Evolutionary conservation across 2,797 vertebrate species (phyloP).

Genomic region (Tangara arthus): DNA sequence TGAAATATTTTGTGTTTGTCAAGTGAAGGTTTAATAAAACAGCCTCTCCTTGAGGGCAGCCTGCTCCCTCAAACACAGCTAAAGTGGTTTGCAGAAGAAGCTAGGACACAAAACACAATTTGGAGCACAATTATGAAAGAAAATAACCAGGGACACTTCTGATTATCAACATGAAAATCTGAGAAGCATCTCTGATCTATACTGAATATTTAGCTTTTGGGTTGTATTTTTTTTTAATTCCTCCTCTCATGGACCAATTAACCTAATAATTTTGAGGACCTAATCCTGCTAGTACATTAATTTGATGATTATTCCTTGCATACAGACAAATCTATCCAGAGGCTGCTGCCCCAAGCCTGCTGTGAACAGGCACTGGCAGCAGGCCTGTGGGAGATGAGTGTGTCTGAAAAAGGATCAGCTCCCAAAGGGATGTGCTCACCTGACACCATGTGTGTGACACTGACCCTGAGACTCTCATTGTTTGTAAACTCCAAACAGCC

Average conservation of each 20-base stretch:
- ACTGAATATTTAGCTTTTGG: neutral
- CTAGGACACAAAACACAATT: neutral
- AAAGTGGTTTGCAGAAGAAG: neutral
- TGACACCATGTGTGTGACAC: accelerated
- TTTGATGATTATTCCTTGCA: neutral
- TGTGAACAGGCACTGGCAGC: neutral
- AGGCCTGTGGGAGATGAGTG: neutral
- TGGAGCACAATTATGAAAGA: neutral
- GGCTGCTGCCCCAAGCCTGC: neutral
- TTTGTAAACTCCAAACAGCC: neutral
- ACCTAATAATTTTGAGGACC: neutral
- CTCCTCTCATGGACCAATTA: neutral
- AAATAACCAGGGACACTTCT: neutral
- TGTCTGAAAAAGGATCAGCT: neutral
- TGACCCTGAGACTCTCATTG: neutral
- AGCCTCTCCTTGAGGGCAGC: neutral
- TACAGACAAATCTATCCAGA: neutral
- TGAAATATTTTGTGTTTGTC: neutral
- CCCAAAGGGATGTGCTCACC: neutral
- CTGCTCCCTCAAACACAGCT: neutral
- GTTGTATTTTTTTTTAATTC: neutral
- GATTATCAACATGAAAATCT: neutral
- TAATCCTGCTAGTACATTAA: neutral
- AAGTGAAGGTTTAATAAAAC: neutral
- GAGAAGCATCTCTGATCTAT: neutral